Evolutionary conservation across 2,797 vertebrate genomes (phyloP).

Genomic region (Mallotus villosus): DNA sequence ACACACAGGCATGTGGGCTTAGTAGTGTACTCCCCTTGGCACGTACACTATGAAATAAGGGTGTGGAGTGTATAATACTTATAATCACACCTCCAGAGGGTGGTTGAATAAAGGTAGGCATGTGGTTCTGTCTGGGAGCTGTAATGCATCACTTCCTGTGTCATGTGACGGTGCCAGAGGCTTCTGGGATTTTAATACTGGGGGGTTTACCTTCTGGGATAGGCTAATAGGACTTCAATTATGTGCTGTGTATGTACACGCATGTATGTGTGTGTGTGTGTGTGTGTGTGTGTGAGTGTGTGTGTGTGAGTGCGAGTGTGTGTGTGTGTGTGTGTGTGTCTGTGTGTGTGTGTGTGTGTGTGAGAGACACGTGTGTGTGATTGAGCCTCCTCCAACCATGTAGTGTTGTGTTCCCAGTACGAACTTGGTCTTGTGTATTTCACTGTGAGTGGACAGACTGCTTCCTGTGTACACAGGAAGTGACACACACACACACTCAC

Average conservation of each 20-base stretch:
- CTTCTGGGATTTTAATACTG: slow-evolving; percentile 1
- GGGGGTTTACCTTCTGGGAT: not conserved
- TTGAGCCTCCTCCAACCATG: too few relatives aligned
- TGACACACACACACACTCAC: slow-evolving; percentile 74
- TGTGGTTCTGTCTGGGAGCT: not conserved
- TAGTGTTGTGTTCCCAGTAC: too few relatives aligned
- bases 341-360: too few relatives aligned
- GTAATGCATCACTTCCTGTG: slow-evolving; percentile 1
- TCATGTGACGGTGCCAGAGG: not conserved
- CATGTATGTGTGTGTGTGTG: slow-evolving; percentile 26
- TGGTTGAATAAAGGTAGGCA: not conserved
- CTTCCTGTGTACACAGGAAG: too few relatives aligned
- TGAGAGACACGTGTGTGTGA: too few relatives aligned
- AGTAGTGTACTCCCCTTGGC: too few relatives aligned
- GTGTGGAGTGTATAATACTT: not conserved
- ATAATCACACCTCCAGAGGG: not conserved
- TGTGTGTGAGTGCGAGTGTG: slow-evolving; percentile 33
- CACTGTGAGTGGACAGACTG: not conserved
- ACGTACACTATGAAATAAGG: not conserved
- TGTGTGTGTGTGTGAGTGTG: slow-evolving; percentile 29
- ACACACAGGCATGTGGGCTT: not conserved
- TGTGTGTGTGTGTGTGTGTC: not conserved
- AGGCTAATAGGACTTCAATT: not conserved
- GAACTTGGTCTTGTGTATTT: not conserved
- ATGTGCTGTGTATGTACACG: slow-evolving; percentile 17